These are phyloP conservation scores for Sussaba pulchella DNA, from an alignment of 2,888 invertebrate species.

Conservation along the genomic window DNA sequence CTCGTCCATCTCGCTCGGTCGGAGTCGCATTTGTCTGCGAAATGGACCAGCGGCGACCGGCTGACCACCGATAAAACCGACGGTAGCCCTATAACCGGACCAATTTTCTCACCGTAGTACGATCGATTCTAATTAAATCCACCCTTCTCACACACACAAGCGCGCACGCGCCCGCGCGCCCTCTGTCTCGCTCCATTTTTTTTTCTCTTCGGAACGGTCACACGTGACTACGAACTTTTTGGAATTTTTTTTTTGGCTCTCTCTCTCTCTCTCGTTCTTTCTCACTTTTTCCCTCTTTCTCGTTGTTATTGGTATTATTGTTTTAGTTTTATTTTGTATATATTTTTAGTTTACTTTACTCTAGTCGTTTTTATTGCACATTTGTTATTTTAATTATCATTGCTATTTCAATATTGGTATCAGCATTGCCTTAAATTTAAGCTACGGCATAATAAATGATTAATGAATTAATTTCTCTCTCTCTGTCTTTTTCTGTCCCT, in stretches of 20 bases:
- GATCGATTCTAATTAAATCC: constrained; percentile 80
- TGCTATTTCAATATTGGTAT: no score
- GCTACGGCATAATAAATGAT: no score
- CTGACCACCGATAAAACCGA: constrained; percentile 75
- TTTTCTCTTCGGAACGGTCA: not conserved
- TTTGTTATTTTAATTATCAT: no score
- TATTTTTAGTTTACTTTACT: no score
- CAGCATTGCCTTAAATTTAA: no score
- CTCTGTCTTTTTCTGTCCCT: no score
- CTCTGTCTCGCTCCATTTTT: constrained; percentile 10
- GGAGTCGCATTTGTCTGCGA: constrained; percentile 1
- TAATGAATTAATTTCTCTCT: no score
- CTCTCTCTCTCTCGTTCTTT: no score
- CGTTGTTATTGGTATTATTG: no score
- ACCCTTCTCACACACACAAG: constrained; percentile 72
- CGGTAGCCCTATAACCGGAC: constrained; percentile 69
- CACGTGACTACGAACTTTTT: constrained; percentile 1
- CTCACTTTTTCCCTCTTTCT: no score
- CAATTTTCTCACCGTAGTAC: constrained; percentile 72
- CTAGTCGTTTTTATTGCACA: no score
- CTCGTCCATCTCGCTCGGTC: not conserved
- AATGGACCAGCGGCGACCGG: constrained; percentile 26
- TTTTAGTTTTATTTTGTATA: no score
- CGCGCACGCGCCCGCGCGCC: constrained; percentile 62
- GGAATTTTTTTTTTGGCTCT: not conserved